Evolutionary conservation across 2,888 invertebrate genomes (phyloP), one percentile per base, ranked within the genome.

Genomic region (Danaus chrysippus): DNA sequence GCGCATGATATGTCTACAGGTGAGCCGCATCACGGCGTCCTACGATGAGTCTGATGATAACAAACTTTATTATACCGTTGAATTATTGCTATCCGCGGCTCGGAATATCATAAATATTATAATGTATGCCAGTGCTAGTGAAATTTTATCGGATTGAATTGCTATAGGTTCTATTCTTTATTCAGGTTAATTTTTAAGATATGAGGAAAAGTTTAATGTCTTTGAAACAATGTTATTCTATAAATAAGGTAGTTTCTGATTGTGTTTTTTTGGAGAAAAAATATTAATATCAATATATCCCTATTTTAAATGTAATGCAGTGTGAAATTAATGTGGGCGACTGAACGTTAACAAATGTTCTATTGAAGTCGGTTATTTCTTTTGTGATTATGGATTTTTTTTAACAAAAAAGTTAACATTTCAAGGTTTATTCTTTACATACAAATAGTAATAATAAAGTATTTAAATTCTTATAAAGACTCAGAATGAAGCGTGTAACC

Each of bases 1-100:
- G 79, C 76, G 70, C 76, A 63, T 70, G 73, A 71, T 63, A 75
- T 76, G 71, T 76, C 76, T 74, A 79, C 81, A 83, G 80, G 82
- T 83, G 82, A 76, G 70, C 72, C 54, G 63, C 74, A 69, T 65
- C 77, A 77, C 76, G 74, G 76, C 71, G 69, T 76, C 72, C 75
- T 76, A 72, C 74, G 78, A 77, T 79, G 74, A 66, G 66, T 61
- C 56, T 61, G 55, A 60, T 70, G 78, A 82, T 78, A 73, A 61
- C 65, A 65, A 67, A 72, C 65, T 75, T 77, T 81, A 71, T 71
- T 72, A 71, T 71, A 58, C 65, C 60, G 60, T 53, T 61, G 59
- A 58, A 59, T 67, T 59, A 63, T 65, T 62, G 64, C 59, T 56
- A 55, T 59, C 61, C 59, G 61, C 64, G 73, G 76, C 76, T 74